phyloP scores from a whole-genome alignment of 2,113 vertebrate genomes.

The Orycteropus afer region DNA sequence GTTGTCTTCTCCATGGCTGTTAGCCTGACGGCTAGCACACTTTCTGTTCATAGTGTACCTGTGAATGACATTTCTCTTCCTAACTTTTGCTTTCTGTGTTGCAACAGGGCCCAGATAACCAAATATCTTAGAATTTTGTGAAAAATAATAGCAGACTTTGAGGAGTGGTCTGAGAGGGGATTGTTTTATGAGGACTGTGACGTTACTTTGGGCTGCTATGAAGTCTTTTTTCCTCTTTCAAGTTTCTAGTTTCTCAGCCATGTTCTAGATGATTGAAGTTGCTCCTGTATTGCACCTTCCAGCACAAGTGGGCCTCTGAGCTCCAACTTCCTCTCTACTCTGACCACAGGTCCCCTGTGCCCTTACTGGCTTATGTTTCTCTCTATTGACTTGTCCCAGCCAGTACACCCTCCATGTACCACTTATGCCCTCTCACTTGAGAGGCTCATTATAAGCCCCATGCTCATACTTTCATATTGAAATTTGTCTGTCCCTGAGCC shows the following conservation, averaged over 20 bases:
- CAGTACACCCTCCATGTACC: fast-evolving
- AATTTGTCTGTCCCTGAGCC: neutral
- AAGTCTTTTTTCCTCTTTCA: neutral
- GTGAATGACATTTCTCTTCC: neutral
- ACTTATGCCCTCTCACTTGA: neutral
- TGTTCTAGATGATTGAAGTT: neutral
- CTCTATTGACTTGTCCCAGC: neutral
- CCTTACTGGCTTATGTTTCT: neutral
- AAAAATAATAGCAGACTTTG: neutral
- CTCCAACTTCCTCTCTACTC: neutral
- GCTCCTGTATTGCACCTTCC: neutral
- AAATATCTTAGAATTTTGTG: neutral
- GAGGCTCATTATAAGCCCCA: neutral
- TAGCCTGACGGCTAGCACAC: neutral
- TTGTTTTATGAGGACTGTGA: neutral
- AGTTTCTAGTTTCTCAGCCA: neutral
- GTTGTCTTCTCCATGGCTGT: neutral
- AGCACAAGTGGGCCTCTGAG: neutral
- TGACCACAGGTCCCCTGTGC: neutral
- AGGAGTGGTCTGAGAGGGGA: neutral
- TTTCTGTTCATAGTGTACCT: neutral
- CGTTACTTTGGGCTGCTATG: neutral
- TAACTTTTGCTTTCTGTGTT: neutral
- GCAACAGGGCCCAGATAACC: neutral
- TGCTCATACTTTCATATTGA: neutral